Base-by-base conservation (phyloP, 2,113 vertebrate species). In the Ceuthmochares aereus region DNA sequence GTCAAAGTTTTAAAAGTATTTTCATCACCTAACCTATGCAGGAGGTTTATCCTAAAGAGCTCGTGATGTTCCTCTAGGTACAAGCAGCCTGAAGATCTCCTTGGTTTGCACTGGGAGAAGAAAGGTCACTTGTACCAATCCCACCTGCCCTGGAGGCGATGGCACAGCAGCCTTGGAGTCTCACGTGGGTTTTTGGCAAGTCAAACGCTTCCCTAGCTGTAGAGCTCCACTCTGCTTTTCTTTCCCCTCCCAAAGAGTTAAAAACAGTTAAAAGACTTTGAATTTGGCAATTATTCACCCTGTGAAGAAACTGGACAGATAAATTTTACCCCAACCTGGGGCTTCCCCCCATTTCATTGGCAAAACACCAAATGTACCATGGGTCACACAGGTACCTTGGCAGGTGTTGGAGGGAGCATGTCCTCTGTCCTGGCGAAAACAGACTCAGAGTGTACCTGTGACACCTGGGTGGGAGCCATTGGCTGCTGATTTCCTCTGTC, bases 121-220 rank as follows among this genome's bases (percentile, higher is more conserved):
- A 45, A 47, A 25, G 2, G 8, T 22, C 2, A 0, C 20, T 69
- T 45, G 54, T 40, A 10, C 15, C 30, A 55, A 51, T 19, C 42
- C 47, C 52, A n/a, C 10, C 45, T 30, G 66, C 37, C 32, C 42
- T 8, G 19, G 67, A 16, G 52, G 45, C 10, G 63, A 14, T 18
- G 10, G 43, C 0, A 0, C 3, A 25, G 56, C n/a, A 66, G 43
- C 22, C 62, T 30, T 27, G 1, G 3, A 2, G 25, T 8, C 45
- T 43, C 45, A 14, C 43, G 12, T 10, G 59, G 29, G 32, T 3
- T 45, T 40, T 79, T 2, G 2, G 32, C 17, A 27, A 5, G 4
- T 51, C 26, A 4, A 26, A 14, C 5, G 19, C 5, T 5, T 78
- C 27, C 58, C 26, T 13, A 74, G 23, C 78, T 32, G 18, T 10